Evolutionary conservation across 2,113 vertebrate species (phyloP), one percentile per base, ranked within the genome.

Genomic region (Onychostruthus taczanowskii): DNA sequence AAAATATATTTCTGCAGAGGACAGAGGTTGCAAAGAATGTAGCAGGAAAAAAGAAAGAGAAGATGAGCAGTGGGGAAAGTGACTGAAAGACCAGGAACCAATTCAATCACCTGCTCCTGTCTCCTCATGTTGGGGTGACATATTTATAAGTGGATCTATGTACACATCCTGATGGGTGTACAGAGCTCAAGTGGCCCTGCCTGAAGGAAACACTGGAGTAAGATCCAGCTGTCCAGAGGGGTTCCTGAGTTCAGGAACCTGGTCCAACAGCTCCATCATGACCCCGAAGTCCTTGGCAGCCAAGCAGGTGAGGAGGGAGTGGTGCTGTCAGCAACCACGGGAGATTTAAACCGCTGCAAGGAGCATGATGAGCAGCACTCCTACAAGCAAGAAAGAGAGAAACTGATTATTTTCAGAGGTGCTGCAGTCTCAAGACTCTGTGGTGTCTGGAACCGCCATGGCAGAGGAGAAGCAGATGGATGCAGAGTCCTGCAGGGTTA

Each of bases 81-180:
- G 37, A n/a, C 26, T 85, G 16, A 53, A 82, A 90, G 11, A 31
- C 2, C 27, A 50, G 31, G 47, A 83, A n/a, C 5, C 1, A 31
- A 24, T 28, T 68, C 31, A 56, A 44, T 33, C 4, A 2, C n/a
- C 39, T 91, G 13, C 3, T 59, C 16, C 49, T 39, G 11, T 26
- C 4, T 75, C 24, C 31, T 20, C 0, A 1, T 53, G 9, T 15
- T 30, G 13, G 37, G 55, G 13, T 85, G 58, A 18, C 1, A 1
- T 21, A 12, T 22, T 15, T 69, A 2, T 72, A 27, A 73, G 30
- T 20, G 61, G n/a, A 10, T 70, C 11, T 2, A 2, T 26, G 6
- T 22, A 16, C 22, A 4, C 5, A n/a, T 61, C 20, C 13, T 59
- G 14, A 20, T 37, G 26, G 39, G 41, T 23, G 6, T 22, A n/a